Base-by-base conservation (phyloP, 1,140 invertebrate genomes). In the Globodera rostochiensis region DNA sequence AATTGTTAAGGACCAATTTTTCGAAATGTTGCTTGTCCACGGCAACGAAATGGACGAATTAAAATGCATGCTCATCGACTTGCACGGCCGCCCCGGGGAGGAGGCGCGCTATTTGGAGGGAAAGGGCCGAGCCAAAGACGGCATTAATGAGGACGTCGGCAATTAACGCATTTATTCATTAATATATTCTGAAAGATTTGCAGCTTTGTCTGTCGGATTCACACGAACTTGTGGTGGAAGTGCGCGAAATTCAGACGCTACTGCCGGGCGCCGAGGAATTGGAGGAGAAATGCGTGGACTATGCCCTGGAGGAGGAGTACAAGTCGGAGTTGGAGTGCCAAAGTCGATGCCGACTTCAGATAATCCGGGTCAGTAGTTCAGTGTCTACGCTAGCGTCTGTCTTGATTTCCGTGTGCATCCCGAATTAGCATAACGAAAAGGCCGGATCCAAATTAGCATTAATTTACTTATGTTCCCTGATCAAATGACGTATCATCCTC, bases 291-390 rank as follows among this genome's bases (percentile, higher is more conserved):
- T 78, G 77, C 21, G 25, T 87, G 84, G 36, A 81, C 75, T 73
- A 87, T 80, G 53, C 13, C 66, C 9, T 84, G n/a, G 86, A 86
- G 53, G 84, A 87, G 13, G 80, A 69, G 13, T 80, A 80, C 60
- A 81, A 86, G 57, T 80, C 70, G 36, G 86, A 87, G 76, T 87
- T 87, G 73, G 83, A 87, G 53, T 87, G 86, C 73, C 82, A 80
- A 4, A 79, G 79, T 7, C 13, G 83, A 74, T 87, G 86, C 79
- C 73, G 86, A 73, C 73, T 87, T 82, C 76, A 83, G 19, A 82
- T 88, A 78, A 88, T 87, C 49, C 74, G 84, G 46, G 82, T 82
- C 21, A 83, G 75, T 36, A 1, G 36, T 36, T 36, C 36, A 3
- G 2, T 3, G 25, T 25, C 25, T 1, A 25, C 25, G 25, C 25